Conservation (phyloP, 1,140 invertebrate species). For the Adelges cooleyi region DNA sequence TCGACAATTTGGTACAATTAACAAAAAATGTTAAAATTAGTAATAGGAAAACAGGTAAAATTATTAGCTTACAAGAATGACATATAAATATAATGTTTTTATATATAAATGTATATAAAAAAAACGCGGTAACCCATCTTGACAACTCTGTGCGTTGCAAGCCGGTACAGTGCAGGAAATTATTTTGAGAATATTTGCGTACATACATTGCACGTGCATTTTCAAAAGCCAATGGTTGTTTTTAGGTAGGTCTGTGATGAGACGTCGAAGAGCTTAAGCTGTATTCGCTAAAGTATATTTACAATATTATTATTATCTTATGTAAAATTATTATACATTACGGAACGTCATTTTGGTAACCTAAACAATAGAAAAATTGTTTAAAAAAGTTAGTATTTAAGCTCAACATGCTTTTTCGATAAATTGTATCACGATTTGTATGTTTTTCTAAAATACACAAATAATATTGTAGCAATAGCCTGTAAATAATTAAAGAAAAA, state of each 20-base stretch:
- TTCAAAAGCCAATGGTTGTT: conserved; percentile 4
- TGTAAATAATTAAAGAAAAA: background rate
- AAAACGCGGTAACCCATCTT: too few species aligned
- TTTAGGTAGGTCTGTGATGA: conserved; percentile 19
- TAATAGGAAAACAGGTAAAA: too few species aligned
- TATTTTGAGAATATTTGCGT: too few species aligned
- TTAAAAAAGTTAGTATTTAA: conserved; percentile 1
- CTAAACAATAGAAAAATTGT: background rate
- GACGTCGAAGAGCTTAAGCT: conserved; percentile 24
- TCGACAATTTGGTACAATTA: too few species aligned
- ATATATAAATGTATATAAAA: too few species aligned
- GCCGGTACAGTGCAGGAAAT: too few species aligned
- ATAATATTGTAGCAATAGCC: background rate
- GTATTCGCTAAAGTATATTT: conserved; percentile 21
- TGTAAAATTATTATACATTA: conserved; percentile 13
- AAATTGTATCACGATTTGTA: background rate
- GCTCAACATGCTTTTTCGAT: conserved; percentile 13
- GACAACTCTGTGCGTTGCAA: too few species aligned
- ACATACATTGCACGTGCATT: conserved; percentile 14
- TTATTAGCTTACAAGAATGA: too few species aligned
- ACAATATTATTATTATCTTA: conserved; percentile 15
- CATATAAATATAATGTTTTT: too few species aligned
- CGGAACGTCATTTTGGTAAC: conserved; percentile 28
- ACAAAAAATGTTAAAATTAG: too few species aligned
- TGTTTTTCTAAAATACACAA: background rate